Percentiles rank a stretch among this genome's conserved stretches.
phyloP scores from a whole-genome alignment of 30 jellyfish, hydroid and myxozoan species.

The Cassiopea xamachana region DNA sequence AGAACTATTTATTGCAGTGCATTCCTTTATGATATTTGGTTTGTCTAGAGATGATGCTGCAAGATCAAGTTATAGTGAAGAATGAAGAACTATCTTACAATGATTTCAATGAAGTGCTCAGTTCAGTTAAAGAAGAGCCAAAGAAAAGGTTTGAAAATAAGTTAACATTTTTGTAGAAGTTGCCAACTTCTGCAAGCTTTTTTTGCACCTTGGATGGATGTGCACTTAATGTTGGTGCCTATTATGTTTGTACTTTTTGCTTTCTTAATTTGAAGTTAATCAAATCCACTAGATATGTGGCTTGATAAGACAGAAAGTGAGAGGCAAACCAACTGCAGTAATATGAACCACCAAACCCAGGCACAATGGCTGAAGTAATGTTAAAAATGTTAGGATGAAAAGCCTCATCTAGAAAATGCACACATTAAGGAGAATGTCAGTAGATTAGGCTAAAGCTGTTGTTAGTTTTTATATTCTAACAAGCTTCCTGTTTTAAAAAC shows the following conservation, averaged over 20 bases:
- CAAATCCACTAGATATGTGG: too few species aligned
- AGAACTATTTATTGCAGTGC: too few species aligned
- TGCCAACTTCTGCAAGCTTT: neutral
- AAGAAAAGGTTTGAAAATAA: conserved; percentile 20
- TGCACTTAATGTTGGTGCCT: too few species aligned
- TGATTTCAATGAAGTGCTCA: conserved; percentile 42
- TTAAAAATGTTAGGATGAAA: too few species aligned
- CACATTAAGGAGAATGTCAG: neutral
- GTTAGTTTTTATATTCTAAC: neutral
- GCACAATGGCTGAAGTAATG: too few species aligned
- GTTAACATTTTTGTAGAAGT: neutral
- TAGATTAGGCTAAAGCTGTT: neutral
- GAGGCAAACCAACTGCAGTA: too few species aligned
- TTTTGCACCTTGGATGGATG: neutral
- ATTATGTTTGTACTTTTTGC: too few species aligned
- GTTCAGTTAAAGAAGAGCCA: conserved; percentile 46
- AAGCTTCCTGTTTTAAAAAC: neutral
- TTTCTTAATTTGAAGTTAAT: too few species aligned
- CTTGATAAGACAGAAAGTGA: too few species aligned
- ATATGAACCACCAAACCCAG: too few species aligned
- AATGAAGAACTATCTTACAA: conserved; percentile 34
- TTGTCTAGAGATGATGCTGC: conserved; percentile 17
- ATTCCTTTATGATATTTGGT: too few species aligned
- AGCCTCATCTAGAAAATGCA: too few species aligned
- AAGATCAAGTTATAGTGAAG: conserved; percentile 44